Percentiles rank a stretch among this genome's conserved stretches.
Evolutionary conservation across 2,888 invertebrate genomes (phyloP).

Genomic region (Agonopterix heracliana): DNA sequence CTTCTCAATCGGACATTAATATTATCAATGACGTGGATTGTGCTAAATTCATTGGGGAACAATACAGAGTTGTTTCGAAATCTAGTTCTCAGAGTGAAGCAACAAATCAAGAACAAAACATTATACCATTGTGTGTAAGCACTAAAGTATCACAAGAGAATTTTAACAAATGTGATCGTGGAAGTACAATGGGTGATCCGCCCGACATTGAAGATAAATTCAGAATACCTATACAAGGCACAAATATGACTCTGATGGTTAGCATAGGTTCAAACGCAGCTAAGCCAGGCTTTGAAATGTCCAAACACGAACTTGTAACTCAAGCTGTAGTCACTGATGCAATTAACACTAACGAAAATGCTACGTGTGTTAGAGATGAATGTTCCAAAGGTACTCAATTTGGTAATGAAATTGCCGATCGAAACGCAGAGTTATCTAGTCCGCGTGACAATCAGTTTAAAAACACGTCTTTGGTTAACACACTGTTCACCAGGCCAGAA

Average conservation of each 20-base stretch:
- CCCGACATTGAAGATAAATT: conserved; percentile 30
- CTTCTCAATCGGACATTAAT: conserved; percentile 51
- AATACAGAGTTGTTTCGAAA: conserved; percentile 25
- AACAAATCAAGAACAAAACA: background rate
- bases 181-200: too few relatives aligned
- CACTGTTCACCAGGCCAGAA: too few relatives aligned
- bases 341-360: conserved; percentile 28
- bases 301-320: conserved; percentile 3
- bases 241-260: conserved; percentile 41
- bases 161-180: too few relatives aligned
- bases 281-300: background rate
- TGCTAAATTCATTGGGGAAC: conserved; percentile 39
- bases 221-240: conserved; percentile 58
- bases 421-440: too few relatives aligned
- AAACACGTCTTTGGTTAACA: too few relatives aligned
- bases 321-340: conserved; percentile 34
- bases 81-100: conserved; percentile 2
- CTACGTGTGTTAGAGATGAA: conserved; percentile 39
- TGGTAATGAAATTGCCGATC: too few relatives aligned
- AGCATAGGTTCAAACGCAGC: conserved; percentile 17
- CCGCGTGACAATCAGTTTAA: too few relatives aligned
- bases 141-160: too few relatives aligned
- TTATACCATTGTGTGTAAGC: too few relatives aligned
- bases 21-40: conserved; percentile 41
- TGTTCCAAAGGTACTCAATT: conserved; percentile 49